Evolutionary conservation across 2,113 vertebrate species (phyloP).

Genomic region (Oncorhynchus mykiss): DNA sequence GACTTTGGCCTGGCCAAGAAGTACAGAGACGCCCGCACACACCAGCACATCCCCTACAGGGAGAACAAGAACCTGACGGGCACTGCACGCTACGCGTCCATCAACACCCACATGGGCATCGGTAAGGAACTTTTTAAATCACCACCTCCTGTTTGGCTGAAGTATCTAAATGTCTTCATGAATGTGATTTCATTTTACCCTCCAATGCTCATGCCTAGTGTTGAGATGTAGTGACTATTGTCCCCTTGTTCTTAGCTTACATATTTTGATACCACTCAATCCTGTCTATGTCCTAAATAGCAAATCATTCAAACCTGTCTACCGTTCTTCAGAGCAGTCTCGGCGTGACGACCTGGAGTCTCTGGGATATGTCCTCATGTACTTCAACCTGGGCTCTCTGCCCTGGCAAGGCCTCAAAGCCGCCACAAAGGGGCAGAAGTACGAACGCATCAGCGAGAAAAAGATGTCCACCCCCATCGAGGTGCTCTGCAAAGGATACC

Average conservation of each 20-base stretch:
- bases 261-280: background rate
- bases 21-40: constrained; percentile 93
- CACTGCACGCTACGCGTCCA: constrained; percentile 94
- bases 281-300: background rate
- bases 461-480: constrained; percentile 98
- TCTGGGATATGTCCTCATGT: constrained; percentile 96
- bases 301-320: background rate
- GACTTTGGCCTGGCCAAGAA: constrained; percentile 98
- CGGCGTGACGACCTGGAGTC: constrained; percentile 96
- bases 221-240: no score
- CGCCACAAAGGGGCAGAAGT: constrained; percentile 97
- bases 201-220: no score
- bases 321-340: constrained; percentile 84
- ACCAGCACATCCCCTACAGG: constrained; percentile 97
- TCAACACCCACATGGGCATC: constrained; percentile 96
- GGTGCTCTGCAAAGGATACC: constrained; percentile 96
- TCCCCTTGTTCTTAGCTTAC: no score
- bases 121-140: constrained; percentile 71
- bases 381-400: constrained; percentile 97
- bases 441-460: constrained; percentile 97
- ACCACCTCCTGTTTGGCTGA: background rate
- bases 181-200: background rate
- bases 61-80: constrained; percentile 98
- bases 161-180: background rate
- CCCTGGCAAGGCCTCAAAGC: constrained; percentile 98